Percentiles rank a stretch among this genome's conserved stretches.
Evolutionary conservation across 2,113 vertebrate genomes (phyloP).

Genomic region (Psittacula cyanocephala): DNA sequence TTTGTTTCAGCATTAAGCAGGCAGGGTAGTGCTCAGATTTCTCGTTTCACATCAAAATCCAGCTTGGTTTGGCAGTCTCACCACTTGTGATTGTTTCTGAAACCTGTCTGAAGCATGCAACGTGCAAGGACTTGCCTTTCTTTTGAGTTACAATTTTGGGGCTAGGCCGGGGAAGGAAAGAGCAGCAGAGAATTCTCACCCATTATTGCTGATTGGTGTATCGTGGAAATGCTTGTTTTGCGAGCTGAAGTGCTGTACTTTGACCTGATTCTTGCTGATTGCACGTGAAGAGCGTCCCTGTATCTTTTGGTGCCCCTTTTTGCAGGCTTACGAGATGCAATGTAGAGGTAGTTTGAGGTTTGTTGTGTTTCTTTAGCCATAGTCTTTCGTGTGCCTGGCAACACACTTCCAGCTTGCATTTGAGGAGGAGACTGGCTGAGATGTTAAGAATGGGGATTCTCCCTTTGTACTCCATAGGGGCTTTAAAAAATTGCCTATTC

Average conservation of each 20-base stretch:
- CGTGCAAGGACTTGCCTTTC: conserved; percentile 34
- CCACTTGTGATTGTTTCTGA: conserved; percentile 34
- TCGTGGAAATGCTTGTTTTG: conserved; percentile 24
- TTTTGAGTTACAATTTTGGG: conserved; percentile 9
- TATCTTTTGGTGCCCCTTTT: background rate
- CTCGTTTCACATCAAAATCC: conserved; percentile 55
- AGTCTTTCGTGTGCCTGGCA: background rate
- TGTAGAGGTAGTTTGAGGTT: background rate
- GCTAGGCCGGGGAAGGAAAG: conserved; percentile 17
- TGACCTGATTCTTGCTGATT: conserved; percentile 40
- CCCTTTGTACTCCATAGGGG: background rate
- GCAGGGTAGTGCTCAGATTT: conserved; percentile 6
- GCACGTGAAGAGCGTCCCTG: background rate
- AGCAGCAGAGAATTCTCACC: conserved; percentile 27
- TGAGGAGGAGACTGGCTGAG: background rate
- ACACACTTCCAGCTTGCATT: background rate
- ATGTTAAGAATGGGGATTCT: background rate
- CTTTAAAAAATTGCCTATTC: background rate
- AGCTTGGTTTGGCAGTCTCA: conserved; percentile 42
- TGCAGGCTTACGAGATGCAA: background rate
- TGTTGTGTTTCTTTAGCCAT: background rate
- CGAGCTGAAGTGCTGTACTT: conserved; percentile 39
- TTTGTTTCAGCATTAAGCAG: background rate
- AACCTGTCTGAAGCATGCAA: conserved; percentile 8
- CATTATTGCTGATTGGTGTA: conserved; percentile 9